Percentiles rank a stretch among this genome's conserved stretches.
Evolutionary conservation across 2,797 vertebrate genomes (phyloP).

Genomic region (Cyclopterus lumpus): DNA sequence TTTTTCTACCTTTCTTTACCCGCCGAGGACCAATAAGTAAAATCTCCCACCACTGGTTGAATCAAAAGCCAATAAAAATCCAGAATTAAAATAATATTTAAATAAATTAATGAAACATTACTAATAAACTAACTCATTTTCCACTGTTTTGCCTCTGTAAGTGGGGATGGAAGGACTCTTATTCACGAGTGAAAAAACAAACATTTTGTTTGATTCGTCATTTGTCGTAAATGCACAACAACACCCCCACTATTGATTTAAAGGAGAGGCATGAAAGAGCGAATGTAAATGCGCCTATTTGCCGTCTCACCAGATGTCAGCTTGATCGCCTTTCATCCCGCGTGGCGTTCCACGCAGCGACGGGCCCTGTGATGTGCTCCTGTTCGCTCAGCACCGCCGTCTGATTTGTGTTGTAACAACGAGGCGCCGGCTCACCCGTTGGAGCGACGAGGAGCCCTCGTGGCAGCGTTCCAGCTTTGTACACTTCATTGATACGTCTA

Average conservation of each 20-base stretch:
- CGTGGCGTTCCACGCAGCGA: background rate
- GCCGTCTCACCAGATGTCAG: background rate
- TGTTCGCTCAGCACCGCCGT: background rate
- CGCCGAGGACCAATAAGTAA: background rate
- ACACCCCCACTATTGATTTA: background rate
- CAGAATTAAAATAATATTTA: conserved; percentile 2
- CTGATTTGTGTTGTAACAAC: background rate
- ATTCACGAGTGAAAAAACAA: conserved; percentile 5
- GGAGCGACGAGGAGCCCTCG: background rate
- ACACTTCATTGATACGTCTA: background rate
- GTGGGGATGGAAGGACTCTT: conserved; percentile 2
- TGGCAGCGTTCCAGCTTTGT: background rate
- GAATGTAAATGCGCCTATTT: background rate
- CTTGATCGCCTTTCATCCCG: conserved; percentile 4
- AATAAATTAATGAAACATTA: conserved; percentile 21
- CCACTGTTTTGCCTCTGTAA: conserved; percentile 19
- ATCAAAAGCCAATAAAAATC: background rate
- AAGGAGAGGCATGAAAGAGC: background rate
- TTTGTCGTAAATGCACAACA: conserved; percentile 15
- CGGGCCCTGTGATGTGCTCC: background rate
- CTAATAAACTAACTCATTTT: conserved; percentile 21
- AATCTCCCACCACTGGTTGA: background rate
- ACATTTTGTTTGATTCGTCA: background rate
- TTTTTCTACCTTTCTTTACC: conserved; percentile 15
- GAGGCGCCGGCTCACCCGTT: background rate